phyloP scores from a whole-genome alignment of 2,113 vertebrate genomes.

The Catharus minimus region DNA sequence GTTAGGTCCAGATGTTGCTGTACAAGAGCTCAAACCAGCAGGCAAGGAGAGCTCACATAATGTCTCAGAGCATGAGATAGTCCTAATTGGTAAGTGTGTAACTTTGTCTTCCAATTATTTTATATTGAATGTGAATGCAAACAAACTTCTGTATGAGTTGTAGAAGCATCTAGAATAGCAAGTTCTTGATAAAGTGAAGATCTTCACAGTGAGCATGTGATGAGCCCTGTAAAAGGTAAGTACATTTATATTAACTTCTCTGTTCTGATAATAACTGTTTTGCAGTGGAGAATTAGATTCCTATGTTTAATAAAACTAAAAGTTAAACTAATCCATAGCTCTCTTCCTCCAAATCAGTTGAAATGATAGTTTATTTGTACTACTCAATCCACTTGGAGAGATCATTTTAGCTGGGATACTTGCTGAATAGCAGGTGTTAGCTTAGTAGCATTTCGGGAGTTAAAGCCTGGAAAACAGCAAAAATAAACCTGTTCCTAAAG shows the following conservation, averaged over 20 bases:
- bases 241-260: not conserved
- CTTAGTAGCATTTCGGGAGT: not conserved
- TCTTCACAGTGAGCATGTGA: not conserved
- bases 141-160: not conserved
- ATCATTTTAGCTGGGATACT: fast-evolving
- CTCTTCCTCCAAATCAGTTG: not conserved
- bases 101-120: not conserved
- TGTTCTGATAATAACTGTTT: not conserved
- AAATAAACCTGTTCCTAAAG: not conserved
- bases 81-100: conserved; percentile 50
- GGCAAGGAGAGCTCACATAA: not conserved
- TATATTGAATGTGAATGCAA: not conserved
- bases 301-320: not conserved
- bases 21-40: not conserved
- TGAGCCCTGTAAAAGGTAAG: not conserved
- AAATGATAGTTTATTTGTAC: not conserved
- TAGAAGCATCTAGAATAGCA: not conserved
- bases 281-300: not conserved
- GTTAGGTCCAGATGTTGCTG: not conserved
- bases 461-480: not conserved
- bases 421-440: not conserved
- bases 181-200: not conserved
- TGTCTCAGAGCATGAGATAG: not conserved
- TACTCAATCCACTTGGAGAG: not conserved
- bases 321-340: not conserved